Conservation (phyloP, 2,113 vertebrate species). For the Fregetta grallaria region DNA sequence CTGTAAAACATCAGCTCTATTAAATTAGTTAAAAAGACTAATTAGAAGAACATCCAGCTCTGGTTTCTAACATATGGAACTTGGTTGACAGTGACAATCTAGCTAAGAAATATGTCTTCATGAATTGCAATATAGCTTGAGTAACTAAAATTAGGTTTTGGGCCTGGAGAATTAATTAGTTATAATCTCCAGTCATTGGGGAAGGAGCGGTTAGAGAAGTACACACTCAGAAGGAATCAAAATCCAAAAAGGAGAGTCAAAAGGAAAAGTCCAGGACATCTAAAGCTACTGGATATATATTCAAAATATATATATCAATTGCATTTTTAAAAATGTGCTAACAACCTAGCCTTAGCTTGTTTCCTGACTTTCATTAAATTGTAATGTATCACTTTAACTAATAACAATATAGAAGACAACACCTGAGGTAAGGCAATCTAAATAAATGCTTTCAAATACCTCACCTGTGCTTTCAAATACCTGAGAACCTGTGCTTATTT, state of each 20-base stretch:
- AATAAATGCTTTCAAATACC: background rate
- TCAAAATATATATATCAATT: background rate
- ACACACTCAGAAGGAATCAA: background rate
- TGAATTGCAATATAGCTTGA: background rate
- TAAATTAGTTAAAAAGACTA: background rate
- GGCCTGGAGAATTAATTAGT: background rate
- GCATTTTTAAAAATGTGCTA: background rate
- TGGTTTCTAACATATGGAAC: background rate
- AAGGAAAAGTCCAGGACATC: background rate
- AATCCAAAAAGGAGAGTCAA: background rate
- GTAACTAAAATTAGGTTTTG: background rate
- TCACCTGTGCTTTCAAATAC: background rate
- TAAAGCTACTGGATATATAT: background rate
- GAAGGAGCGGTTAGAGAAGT: background rate
- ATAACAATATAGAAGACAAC: background rate
- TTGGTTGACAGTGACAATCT: background rate
- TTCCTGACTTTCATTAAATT: background rate
- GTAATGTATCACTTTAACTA: background rate
- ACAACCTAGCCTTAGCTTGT: background rate
- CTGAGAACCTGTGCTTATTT: background rate
- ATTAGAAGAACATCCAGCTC: background rate
- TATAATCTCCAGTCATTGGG: background rate
- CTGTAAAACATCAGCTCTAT: background rate
- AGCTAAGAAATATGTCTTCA: background rate
- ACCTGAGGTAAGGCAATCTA: background rate